Base-by-base conservation (phyloP, 1,140 invertebrate species). In the Euglossa dilemma region DNA sequence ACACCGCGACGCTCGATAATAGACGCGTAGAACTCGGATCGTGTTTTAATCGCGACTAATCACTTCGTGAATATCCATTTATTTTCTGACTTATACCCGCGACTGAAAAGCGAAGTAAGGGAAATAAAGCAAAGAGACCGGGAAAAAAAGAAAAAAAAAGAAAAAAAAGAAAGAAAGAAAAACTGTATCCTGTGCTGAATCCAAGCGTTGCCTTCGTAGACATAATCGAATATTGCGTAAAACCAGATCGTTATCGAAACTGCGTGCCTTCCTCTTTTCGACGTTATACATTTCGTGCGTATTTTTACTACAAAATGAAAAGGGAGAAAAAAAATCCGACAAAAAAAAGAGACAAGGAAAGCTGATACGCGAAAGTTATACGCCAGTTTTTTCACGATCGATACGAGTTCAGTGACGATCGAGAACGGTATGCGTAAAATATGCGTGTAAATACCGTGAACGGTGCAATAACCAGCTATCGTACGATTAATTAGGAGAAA, bases 251-350 rank as follows among this genome's bases (percentile, higher is more conserved):
- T 75, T 87, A 66, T 85, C 71, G 70, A 81, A 88, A 67, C 83
- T 85, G 75, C 78, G 86, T 88, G 86, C 86, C 83, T 88, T 83
- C 54, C 83, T 75, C 80, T 78, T 70, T 80, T 85, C 82, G 64
- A 88, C 67, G 79, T 88, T 88, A 84, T 88, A 78, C 85, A 88
- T 83, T 88, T 88, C 86, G 45, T 72, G 47, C 78, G 47, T 71
- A 85, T 87, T 64, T 63, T 82, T 47, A 61, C 67, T 85, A 84
- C 14, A 52, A 75, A 63, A 71, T 72, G 16, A n/a, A 56, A 64
- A 54, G 14, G n/a, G n/a, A n/a, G 23, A 56, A 57, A 23, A 28
- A 36, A 50, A n/a, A 45, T 0, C 2, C 36, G 20, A n/a, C 14
- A 20, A 52, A 52, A 11, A 36, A 50, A 28, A 67, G 25, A 25